These are phyloP conservation scores for Montipora sp. DNA, from an alignment of 64 coral and sea anemone species.

Conservation along the genomic window DNA sequence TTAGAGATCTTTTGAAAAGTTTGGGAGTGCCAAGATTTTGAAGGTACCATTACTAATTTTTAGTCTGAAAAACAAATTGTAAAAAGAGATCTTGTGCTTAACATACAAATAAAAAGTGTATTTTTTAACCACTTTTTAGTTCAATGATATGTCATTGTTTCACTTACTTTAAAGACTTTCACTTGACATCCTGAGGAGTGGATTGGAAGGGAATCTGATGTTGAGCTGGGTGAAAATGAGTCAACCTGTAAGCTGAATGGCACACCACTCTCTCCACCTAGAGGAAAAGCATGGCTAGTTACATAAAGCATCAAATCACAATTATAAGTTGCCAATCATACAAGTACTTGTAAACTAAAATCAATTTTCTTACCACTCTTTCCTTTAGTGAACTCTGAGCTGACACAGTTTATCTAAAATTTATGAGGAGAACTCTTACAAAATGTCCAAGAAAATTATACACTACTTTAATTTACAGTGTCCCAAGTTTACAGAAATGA, in stretches of 20 bases:
- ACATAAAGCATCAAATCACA: not conserved
- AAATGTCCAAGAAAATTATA: too few species aligned
- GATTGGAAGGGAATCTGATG: conserved; percentile 63
- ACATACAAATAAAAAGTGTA: too few species aligned
- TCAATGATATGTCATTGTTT: too few species aligned
- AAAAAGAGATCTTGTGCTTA: too few species aligned
- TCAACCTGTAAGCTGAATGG: conserved; percentile 90
- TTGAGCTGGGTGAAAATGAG: conserved; percentile 61
- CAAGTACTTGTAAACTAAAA: not conserved
- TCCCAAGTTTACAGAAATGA: not conserved
- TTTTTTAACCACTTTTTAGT: too few species aligned
- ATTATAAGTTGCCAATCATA: too few species aligned
- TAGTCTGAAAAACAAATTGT: too few species aligned
- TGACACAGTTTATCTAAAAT: conserved; percentile 95
- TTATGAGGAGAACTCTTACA: not conserved
- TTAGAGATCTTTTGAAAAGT: too few species aligned
- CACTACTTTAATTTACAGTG: too few species aligned
- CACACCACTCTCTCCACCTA: conserved; percentile 97
- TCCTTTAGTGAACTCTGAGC: conserved; percentile 98
- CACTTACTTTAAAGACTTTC: conserved; percentile 94
- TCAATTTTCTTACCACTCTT: conserved; percentile 89
- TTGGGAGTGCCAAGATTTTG: too few species aligned
- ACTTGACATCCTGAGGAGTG: conserved; percentile 80
- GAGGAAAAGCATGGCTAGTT: not conserved
- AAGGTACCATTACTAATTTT: too few species aligned